Evolutionary conservation across 2,113 vertebrate species (phyloP).

Genomic region (Hirundichthys speculiger): DNA sequence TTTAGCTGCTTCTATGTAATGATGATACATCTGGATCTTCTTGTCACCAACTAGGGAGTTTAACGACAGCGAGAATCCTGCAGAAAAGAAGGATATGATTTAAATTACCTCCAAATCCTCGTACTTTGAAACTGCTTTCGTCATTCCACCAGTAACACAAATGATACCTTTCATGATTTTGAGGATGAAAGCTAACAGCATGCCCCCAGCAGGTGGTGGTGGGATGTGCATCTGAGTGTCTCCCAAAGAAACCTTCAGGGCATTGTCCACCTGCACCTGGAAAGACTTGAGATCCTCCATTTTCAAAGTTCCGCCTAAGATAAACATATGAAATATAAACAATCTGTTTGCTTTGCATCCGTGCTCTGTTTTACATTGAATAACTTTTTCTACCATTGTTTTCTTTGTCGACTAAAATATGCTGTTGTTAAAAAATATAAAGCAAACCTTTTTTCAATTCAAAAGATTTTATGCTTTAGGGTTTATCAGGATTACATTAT

Average conservation of each 20-base stretch:
- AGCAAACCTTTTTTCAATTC: too few species aligned
- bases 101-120: too few species aligned
- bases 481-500: too few species aligned
- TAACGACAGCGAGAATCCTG: constrained; percentile 82
- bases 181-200: constrained; percentile 88
- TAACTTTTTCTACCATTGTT: too few species aligned
- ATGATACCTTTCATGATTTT: constrained; percentile 86
- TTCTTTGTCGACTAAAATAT: not conserved
- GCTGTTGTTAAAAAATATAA: too few species aligned
- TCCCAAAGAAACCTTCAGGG: constrained; percentile 81
- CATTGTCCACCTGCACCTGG: constrained; percentile 67
- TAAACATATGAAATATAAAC: constrained; percentile 1
- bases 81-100: not conserved
- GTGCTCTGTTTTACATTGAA: not conserved
- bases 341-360: not conserved
- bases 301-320: constrained; percentile 82
- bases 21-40: constrained; percentile 82
- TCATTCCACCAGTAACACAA: not conserved
- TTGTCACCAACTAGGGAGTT: constrained; percentile 57
- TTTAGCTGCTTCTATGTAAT: constrained; percentile 87
- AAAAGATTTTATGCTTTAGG: too few species aligned
- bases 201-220: constrained; percentile 87
- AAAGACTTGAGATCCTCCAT: constrained; percentile 84
- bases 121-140: too few species aligned
- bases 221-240: constrained; percentile 82